A percentile compares a stretch with the other conserved stretches of the same genome.
Conservation (phyloP, 2,113 vertebrate species). For the Leptosomus discolor region DNA sequence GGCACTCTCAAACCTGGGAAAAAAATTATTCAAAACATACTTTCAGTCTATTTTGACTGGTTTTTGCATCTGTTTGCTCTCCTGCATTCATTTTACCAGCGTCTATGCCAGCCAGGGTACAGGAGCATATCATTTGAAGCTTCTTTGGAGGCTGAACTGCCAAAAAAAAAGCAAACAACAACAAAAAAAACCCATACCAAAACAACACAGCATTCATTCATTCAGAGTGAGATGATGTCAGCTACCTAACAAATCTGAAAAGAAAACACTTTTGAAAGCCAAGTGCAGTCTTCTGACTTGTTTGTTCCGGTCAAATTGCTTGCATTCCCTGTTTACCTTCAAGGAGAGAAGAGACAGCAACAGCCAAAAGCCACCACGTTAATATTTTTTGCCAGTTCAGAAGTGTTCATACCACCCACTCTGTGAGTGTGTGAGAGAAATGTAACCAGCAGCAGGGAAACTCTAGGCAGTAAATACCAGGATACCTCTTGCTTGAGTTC, state of each 20-base stretch:
- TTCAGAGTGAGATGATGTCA: neutral
- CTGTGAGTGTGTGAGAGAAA: neutral
- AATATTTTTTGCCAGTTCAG: neutral
- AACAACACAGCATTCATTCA: neutral
- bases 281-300: neutral
- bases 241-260: neutral
- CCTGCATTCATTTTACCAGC: neutral
- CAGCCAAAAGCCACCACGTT: neutral
- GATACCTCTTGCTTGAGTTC: neutral
- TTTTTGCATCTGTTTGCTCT: neutral
- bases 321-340: neutral
- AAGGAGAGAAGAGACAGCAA: neutral
- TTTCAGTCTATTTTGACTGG: neutral
- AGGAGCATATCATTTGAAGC: neutral
- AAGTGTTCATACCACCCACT: neutral
- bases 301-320: neutral
- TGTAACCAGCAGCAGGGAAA: neutral
- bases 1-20: neutral
- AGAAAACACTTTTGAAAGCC: neutral
- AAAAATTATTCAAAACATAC: neutral
- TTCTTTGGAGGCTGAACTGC: neutral
- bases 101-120: neutral
- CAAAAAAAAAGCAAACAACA: neutral
- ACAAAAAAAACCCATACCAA: neutral
- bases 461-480: neutral